Base-by-base conservation (phyloP, 2,113 vertebrate genomes). In the Dendrocopos noguchii region DNA sequence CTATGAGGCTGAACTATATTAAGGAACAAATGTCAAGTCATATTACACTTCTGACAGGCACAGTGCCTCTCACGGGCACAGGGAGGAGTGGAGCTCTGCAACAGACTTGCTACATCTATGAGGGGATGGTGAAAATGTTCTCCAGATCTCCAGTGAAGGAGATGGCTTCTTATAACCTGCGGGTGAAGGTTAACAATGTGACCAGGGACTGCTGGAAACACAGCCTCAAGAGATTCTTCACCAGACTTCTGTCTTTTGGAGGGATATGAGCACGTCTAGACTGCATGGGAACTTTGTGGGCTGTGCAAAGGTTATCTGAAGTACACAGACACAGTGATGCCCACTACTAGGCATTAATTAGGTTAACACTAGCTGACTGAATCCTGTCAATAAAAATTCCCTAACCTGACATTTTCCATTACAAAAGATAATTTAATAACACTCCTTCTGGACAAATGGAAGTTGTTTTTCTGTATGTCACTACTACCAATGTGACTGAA, bases 11-110 rank as follows among this genome's bases (percentile, higher is more conserved):
- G 52, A 93, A 46, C 56, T 87, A 80, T 92, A 81, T 80, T 74
- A 89, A 82, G 64, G 64, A 92, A 34, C 56, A 87, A 89, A 82
- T 89, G 67, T 77, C 84, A 94, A 77, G 81, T 39, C 33, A 28
- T 50, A 71, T 83, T 77, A 74, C 1, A 2, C 8, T 87, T 93
- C 75, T 74, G 72, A 52, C 36, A 84, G 29, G 25, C 28, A 80
- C 9, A 19, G 52, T 71, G 42, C 10, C 25, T 85, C 75, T 67
- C 20, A 2, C 10, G 19, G 65, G 60, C 25, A 64, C 0, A 5
- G 18, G 15, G 17, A 89, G 57, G 56, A 73, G 39, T 3, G 14
- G 24, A 73, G 31, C n/a, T 42, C 36, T 77, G 79, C 39, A 85
- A 36, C 7, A 68, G 33, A 13, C 46, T 64, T 39, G 16, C 39